Conservation (phyloP, 2,888 invertebrate species). For the Neoitamus cyanurus region DNA sequence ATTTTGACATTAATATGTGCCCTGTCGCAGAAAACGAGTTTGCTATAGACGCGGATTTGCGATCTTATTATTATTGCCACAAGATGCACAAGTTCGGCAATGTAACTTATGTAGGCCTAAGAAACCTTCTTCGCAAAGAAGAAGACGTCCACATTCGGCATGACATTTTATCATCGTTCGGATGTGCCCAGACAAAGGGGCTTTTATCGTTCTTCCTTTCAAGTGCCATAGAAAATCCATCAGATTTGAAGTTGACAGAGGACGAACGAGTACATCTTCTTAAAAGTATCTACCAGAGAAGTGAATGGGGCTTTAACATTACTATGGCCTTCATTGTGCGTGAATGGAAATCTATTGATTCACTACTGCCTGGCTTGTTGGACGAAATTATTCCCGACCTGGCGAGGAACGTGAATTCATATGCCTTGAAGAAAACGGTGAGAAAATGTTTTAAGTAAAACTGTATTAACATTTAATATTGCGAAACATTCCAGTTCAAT, state of each 20-base stretch:
- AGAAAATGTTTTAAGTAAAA: not conserved
- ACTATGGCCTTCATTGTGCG: not conserved
- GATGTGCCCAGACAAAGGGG: not conserved
- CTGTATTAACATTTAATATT: not conserved
- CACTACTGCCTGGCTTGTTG: not conserved
- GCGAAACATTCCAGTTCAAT: not conserved
- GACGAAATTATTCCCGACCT: not conserved
- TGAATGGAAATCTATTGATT: not conserved
- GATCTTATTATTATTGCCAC: not conserved
- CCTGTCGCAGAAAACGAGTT: not conserved
- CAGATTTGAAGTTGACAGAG: not conserved
- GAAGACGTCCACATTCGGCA: not conserved
- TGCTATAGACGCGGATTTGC: not conserved
- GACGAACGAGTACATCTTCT: not conserved
- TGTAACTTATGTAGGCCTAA: not conserved
- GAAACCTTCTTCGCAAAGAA: not conserved
- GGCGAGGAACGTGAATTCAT: not conserved
- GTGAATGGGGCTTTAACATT: not conserved
- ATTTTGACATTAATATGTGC: not conserved
- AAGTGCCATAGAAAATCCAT: not conserved
- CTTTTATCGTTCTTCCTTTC: not conserved
- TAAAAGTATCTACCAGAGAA: not conserved
- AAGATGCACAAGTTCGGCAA: not conserved
- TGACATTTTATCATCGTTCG: slow-evolving; percentile 18
- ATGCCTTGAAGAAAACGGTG: not conserved